These are phyloP conservation scores for Aphelenchoides bicaudatus DNA, from an alignment of 2,888 invertebrate genomes.

Conservation along the genomic window DNA sequence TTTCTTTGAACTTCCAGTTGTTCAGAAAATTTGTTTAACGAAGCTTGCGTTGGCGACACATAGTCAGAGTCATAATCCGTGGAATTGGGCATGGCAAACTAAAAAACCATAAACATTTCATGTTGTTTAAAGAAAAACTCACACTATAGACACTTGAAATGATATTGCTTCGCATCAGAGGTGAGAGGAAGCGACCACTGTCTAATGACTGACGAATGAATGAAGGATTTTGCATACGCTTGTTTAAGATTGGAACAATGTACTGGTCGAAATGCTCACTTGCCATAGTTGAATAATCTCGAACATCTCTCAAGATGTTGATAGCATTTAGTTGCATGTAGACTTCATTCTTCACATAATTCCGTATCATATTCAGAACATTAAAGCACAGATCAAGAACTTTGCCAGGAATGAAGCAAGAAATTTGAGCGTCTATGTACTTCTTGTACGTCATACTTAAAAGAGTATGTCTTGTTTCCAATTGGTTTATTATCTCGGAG, in stretches of 20 bases:
- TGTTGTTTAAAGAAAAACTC: background rate
- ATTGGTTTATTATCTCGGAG: constrained; percentile 20
- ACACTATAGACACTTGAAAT: constrained; percentile 2
- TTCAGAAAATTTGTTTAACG: background rate
- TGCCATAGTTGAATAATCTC: constrained; percentile 28
- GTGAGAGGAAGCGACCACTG: background rate
- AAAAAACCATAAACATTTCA: background rate
- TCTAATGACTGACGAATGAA: background rate
- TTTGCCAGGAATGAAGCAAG: constrained; percentile 25
- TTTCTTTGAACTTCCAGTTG: background rate
- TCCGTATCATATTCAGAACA: constrained; percentile 1
- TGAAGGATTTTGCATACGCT: background rate
- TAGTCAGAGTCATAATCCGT: background rate
- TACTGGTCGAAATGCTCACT: constrained; percentile 25
- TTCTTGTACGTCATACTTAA: constrained; percentile 27
- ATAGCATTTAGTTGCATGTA: constrained; percentile 14
- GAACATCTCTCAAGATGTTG: constrained; percentile 17
- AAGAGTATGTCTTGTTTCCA: constrained; percentile 25
- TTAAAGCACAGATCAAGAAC: constrained; percentile 23
- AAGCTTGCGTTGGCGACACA: background rate
- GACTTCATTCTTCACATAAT: background rate
- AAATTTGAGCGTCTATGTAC: constrained; percentile 21
- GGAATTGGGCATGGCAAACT: background rate
- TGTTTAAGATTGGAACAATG: constrained; percentile 14
- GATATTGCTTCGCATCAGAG: no score